Evolutionary conservation across 2,113 vertebrate genomes (phyloP), one percentile per base, ranked within the genome.

Genomic region (Salvelinus fontinalis): DNA sequence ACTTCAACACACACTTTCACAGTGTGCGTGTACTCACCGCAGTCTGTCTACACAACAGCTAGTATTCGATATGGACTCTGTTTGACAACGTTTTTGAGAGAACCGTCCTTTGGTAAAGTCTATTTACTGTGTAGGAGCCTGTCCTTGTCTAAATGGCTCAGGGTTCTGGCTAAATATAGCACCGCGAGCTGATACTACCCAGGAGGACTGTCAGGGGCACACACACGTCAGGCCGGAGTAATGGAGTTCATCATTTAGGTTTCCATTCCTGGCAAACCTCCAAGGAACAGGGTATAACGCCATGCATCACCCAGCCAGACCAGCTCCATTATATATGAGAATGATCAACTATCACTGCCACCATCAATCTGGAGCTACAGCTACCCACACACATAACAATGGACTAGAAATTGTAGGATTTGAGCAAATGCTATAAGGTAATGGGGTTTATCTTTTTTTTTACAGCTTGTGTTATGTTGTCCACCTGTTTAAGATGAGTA

Each of bases 91-190:
- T 44, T 39, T 9, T 44, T 11, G 39, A 44, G 39, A 44, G 39
- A 44, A 44, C 39, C 39, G 39, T 44, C 39, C 39, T 44, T 44
- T 44, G 39, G 39, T 44, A 44, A 48, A 69, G 39, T 48, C 16
- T 66, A 12, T 78, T 51, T 75, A 74, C 68, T 62, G 27, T 75
- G 73, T 54, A 75, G 71, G 66, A 72, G 72, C 57, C 73, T 67
- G 66, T 80, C 60, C 60, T 16, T 75, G 67, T 22, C 11, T 26
- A 60, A 51, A 65, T 26, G 70, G 39, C 59, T 57, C 51, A 54
- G 4, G 12, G 71, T 78, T 76, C 78, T 77, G 65, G 60, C 67
- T 83, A 85, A 82, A 84, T 87, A 85, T 85, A 88, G 84, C 85
- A 26, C 3, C 3, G 2, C 3, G 49, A 70, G 59, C 68, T 34